phyloP scores from a whole-genome alignment of 1,140 invertebrate species.

The Monochamus saltuarius region DNA sequence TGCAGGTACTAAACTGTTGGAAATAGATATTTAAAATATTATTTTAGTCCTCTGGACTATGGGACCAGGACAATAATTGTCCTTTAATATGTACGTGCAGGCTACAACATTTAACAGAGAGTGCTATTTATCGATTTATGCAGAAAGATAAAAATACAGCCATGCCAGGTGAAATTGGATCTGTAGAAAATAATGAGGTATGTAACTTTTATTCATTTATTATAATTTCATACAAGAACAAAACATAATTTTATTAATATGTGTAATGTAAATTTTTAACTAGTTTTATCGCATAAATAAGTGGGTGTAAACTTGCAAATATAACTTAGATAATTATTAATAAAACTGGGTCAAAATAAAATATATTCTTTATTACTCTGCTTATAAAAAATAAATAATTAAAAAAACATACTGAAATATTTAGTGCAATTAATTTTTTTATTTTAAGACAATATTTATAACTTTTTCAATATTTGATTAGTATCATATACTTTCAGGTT shows the following conservation, averaged over 20 bases:
- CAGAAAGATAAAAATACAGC: slow-evolving; percentile 45
- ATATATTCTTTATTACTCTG: too few relatives aligned
- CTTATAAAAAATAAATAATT: too few relatives aligned
- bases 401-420: too few relatives aligned
- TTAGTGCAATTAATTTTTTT: too few relatives aligned
- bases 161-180: slow-evolving; percentile 31
- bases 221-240: too few relatives aligned
- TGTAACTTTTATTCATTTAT: slow-evolving; percentile 8
- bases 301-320: too few relatives aligned
- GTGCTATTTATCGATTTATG: slow-evolving; percentile 55
- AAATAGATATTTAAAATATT: slow-evolving; percentile 1
- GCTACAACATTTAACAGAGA: slow-evolving; percentile 53
- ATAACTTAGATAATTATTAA: too few relatives aligned
- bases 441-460: background rate
- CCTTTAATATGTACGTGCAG: slow-evolving; percentile 55
- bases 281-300: background rate
- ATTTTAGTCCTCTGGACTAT: slow-evolving; percentile 29
- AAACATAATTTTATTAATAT: too few relatives aligned
- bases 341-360: too few relatives aligned
- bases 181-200: slow-evolving; percentile 49
- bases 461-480: background rate
- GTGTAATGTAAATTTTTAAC: too few relatives aligned
- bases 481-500: slow-evolving; percentile 36
- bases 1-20: too few relatives aligned
- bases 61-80: slow-evolving; percentile 49